phyloP scores from a whole-genome alignment of 2,797 vertebrate species.

The Pogoniulus pusillus region DNA sequence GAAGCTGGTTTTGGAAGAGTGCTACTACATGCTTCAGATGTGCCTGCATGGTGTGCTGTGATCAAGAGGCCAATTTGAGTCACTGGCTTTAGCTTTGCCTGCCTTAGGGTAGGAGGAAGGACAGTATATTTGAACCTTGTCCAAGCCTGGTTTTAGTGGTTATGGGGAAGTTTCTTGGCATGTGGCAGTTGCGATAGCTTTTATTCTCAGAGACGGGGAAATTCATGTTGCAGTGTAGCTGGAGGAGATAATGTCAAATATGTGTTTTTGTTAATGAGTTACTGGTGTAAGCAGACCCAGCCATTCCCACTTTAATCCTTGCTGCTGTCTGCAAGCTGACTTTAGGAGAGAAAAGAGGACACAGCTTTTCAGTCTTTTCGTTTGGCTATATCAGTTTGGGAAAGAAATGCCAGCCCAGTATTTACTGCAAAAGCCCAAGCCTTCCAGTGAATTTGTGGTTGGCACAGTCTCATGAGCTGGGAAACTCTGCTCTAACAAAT shows the following conservation, averaged over 20 bases:
- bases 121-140: rapidly evolving
- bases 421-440: not conserved
- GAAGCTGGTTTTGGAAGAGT: not conserved
- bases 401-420: not conserved
- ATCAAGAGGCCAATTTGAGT: not conserved
- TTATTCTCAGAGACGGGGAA: not conserved
- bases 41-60: rapidly evolving
- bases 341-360: not conserved
- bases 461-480: not conserved
- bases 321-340: not conserved
- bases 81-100: not conserved
- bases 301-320: not conserved
- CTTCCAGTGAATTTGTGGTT: not conserved
- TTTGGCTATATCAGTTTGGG: not conserved
- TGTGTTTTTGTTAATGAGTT: not conserved
- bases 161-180: not conserved
- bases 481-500: rapidly evolving
- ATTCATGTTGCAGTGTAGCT: not conserved
- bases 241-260: not conserved
- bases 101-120: not conserved
- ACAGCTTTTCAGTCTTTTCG: not conserved
- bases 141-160: not conserved
- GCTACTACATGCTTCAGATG: not conserved
- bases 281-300: not conserved
- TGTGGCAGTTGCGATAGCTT: not conserved